A percentile compares a stretch with the other conserved stretches of the same genome.
Conservation (phyloP, 2,113 vertebrate species). For the Theristicus caerulescens region DNA sequence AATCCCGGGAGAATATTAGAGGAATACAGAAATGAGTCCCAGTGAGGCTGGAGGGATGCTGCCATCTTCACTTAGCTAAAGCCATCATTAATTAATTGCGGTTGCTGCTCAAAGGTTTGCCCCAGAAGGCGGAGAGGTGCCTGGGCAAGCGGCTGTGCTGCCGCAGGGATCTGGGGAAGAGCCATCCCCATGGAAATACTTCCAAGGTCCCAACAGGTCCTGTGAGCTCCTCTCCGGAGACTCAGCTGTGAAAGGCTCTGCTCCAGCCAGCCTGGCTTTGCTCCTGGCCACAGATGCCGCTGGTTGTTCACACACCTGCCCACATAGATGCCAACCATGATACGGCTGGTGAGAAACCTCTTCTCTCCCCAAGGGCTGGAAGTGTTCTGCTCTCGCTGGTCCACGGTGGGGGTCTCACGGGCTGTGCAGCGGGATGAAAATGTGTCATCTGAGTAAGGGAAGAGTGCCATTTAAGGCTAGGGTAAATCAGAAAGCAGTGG, state of each 20-base stretch:
- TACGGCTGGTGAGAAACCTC: not conserved
- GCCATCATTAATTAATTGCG: not conserved
- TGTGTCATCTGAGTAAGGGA: not conserved
- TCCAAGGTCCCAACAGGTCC: not conserved
- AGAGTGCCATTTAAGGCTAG: not conserved
- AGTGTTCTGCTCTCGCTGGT: not conserved
- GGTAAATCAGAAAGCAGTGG: not conserved
- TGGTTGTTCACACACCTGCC: not conserved
- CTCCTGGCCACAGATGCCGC: not conserved
- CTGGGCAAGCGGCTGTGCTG: not conserved
- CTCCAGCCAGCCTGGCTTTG: not conserved
- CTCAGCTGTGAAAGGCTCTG: not conserved
- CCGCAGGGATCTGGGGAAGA: not conserved
- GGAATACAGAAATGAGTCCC: not conserved
- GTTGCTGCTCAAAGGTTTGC: not conserved
- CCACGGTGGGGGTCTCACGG: rapidly evolving
- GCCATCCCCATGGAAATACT: rapidly evolving
- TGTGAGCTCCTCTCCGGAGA: not conserved
- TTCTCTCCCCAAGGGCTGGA: not conserved
- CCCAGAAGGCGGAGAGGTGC: not conserved
- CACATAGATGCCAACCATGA: rapidly evolving
- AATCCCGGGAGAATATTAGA: rapidly evolving
- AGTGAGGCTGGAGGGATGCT: not conserved
- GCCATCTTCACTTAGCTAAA: not conserved
- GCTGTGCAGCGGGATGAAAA: not conserved